Evolutionary conservation across 2,888 invertebrate genomes (phyloP).

Genomic region (Artemia sinica): DNA sequence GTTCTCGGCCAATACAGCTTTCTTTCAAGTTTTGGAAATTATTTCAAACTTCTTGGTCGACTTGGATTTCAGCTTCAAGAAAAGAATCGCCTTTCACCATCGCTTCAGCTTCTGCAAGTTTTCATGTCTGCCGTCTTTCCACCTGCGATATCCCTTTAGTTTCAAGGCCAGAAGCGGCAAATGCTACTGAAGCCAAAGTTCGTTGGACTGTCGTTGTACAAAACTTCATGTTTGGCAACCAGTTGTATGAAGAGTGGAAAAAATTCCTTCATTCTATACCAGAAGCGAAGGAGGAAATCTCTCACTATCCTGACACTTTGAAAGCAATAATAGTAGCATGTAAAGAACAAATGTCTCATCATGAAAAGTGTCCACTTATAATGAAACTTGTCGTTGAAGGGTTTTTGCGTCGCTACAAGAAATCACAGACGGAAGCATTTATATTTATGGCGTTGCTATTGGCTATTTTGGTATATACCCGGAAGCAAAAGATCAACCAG

Average conservation of each 20-base stretch:
- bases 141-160: neutral
- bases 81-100: neutral
- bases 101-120: neutral
- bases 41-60: slow-evolving; percentile 4
- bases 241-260: slow-evolving; percentile 9
- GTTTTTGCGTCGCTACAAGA: neutral
- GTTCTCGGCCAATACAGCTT: neutral
- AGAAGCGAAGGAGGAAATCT: neutral
- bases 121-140: neutral
- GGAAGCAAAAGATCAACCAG: slow-evolving; percentile 5
- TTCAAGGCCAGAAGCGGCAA: neutral
- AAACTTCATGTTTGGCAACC: neutral
- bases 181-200: neutral
- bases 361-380: neutral
- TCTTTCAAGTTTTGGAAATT: neutral
- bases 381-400: neutral
- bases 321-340: neutral
- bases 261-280: neutral
- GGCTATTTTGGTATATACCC: neutral
- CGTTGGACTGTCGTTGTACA: slow-evolving; percentile 8
- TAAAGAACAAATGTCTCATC: neutral
- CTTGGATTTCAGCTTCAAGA: slow-evolving; percentile 8
- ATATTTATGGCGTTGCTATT: neutral
- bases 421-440: slow-evolving; percentile 8
- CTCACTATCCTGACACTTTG: neutral